Percentiles rank a stretch among this genome's conserved stretches.
Evolutionary conservation across 53 echinoderm and acorn worm species (phyloP).

Genomic region (Echinometra lucunter): DNA sequence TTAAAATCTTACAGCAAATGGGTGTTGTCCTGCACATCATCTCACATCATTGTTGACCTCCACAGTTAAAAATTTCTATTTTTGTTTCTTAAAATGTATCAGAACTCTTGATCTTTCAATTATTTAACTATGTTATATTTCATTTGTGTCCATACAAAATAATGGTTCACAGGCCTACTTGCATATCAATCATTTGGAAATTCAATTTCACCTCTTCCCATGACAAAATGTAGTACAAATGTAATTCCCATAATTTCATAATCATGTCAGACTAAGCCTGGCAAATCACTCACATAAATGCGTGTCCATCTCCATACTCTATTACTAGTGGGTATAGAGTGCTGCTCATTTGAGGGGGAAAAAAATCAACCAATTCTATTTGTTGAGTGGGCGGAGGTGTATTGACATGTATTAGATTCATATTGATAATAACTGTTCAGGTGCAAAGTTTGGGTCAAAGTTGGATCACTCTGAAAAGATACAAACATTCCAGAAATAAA

Average conservation of each 20-base stretch:
- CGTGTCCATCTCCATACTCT: not conserved
- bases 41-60: too few relatives aligned
- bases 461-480: not conserved
- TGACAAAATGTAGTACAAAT: not conserved
- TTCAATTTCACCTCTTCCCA: not conserved
- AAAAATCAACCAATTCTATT: not conserved
- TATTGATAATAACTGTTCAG: not conserved
- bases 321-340: not conserved
- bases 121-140: too few relatives aligned
- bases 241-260: not conserved
- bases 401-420: conserved; percentile 4
- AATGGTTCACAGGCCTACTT: too few relatives aligned
- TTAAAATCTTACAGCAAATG: too few relatives aligned
- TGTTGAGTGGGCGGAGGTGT: conserved; percentile 40
- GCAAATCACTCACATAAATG: not conserved
- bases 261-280: not conserved
- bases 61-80: too few relatives aligned
- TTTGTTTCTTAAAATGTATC: too few relatives aligned
- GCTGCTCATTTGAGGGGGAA: not conserved
- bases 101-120: too few relatives aligned
- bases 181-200: too few relatives aligned
- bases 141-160: too few relatives aligned
- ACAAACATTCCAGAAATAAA: conserved; percentile 11
- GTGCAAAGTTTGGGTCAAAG: not conserved
- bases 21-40: too few relatives aligned